These are phyloP conservation scores for Macrotrachela quadricornifera DNA, from an alignment of 1,140 invertebrate genomes.

Conservation along the genomic window DNA sequence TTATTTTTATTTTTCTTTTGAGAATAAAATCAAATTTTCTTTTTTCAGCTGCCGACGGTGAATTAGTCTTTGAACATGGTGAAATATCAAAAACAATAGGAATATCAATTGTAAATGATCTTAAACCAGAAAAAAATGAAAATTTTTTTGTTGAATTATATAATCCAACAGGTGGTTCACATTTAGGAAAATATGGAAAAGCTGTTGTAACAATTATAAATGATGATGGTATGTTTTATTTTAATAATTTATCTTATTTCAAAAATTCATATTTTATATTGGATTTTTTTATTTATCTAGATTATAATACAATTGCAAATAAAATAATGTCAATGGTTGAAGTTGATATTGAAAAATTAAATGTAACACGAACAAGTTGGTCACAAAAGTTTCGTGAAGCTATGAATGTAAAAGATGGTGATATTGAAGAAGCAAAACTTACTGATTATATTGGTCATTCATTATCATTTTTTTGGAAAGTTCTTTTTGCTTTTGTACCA, in stretches of 20 bases:
- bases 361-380: constrained; percentile 38
- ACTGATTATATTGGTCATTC: constrained; percentile 34
- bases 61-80: constrained; percentile 37
- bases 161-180: constrained; percentile 35
- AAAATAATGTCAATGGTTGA: constrained; percentile 37
- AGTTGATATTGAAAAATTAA: constrained; percentile 37
- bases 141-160: constrained; percentile 41
- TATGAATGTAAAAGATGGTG: constrained; percentile 44
- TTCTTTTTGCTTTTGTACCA: constrained; percentile 40
- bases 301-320: constrained; percentile 28
- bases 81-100: constrained; percentile 35
- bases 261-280: too few species aligned
- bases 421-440: constrained; percentile 36
- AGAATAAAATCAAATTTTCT: not conserved
- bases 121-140: constrained; percentile 42
- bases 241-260: too few species aligned
- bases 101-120: constrained; percentile 41
- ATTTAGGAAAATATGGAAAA: constrained; percentile 36
- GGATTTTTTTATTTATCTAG: not conserved
- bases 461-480: constrained; percentile 30
- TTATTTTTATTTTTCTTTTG: not conserved
- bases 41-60: constrained; percentile 24
- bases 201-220: constrained; percentile 43
- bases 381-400: constrained; percentile 38
- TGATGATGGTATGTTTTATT: constrained; percentile 45